phyloP scores from a whole-genome alignment of 2,113 vertebrate species.

The Psittacula cyanocephala region DNA sequence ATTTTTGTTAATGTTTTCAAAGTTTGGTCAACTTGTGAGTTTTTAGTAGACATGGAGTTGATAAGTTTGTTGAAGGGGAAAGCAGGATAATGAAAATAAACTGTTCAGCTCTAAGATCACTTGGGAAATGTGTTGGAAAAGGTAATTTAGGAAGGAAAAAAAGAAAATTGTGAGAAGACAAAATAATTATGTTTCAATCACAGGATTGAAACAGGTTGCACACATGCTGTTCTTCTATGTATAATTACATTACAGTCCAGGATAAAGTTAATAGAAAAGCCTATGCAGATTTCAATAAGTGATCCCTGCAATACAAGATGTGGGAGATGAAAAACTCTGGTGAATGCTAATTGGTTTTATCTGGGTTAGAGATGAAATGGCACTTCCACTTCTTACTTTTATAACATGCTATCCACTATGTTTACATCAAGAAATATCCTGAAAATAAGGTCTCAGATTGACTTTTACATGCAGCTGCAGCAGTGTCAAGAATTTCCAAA shows the following conservation, averaged over 20 bases:
- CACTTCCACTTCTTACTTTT: neutral
- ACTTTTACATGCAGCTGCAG: neutral
- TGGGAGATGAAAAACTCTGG: neutral
- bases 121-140: neutral
- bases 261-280: neutral
- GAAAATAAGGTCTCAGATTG: neutral
- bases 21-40: neutral
- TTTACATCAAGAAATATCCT: neutral
- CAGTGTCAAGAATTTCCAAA: neutral
- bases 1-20: neutral
- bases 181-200: neutral
- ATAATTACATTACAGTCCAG: neutral
- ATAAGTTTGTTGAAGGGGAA: neutral
- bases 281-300: conserved; percentile 17
- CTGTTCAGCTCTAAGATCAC: neutral
- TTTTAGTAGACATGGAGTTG: neutral
- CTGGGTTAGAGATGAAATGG: neutral
- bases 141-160: neutral
- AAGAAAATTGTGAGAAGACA: neutral
- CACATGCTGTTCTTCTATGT: neutral
- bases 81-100: neutral
- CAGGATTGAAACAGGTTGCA: neutral
- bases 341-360: neutral
- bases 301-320: neutral
- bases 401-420: rapidly evolving